These are phyloP conservation scores for Parambassis ranga DNA, from an alignment of 2,797 vertebrate genomes.

Conservation along the genomic window DNA sequence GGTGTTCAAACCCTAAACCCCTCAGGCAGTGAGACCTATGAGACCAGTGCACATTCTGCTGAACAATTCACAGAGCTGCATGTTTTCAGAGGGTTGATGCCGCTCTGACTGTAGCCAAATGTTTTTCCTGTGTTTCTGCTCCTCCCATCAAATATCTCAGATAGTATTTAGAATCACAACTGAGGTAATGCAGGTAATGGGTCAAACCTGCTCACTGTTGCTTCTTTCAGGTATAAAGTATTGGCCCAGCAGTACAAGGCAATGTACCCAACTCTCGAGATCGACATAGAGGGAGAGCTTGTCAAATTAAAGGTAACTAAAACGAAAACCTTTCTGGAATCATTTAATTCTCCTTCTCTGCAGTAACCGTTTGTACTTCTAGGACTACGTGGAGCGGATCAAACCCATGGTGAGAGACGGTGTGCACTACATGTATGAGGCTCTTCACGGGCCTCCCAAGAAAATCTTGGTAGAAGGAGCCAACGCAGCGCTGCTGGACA, in stretches of 20 bases:
- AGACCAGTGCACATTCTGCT: too few species aligned
- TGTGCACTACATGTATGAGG: slow-evolving; percentile 95
- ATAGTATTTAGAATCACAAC: not conserved
- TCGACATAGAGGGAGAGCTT: slow-evolving; percentile 93
- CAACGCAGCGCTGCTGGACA: slow-evolving; percentile 96
- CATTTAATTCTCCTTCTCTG: not conserved
- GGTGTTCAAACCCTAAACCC: not conserved
- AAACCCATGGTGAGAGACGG: slow-evolving; percentile 98
- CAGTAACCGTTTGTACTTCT: not conserved
- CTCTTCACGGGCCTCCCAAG: slow-evolving; percentile 92
- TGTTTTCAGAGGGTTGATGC: too few species aligned
- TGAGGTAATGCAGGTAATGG: not conserved
- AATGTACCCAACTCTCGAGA: slow-evolving; percentile 94
- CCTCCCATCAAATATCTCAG: too few species aligned
- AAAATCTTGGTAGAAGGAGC: slow-evolving; percentile 98
- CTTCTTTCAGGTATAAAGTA: slow-evolving; percentile 87
- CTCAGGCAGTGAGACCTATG: not conserved
- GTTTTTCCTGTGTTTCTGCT: not conserved
- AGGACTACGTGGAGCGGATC: slow-evolving; percentile 90
- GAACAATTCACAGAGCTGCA: too few species aligned
- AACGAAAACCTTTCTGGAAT: not conserved
- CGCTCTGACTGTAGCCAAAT: too few species aligned
- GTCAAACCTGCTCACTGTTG: not conserved
- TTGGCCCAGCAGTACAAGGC: slow-evolving; percentile 94
- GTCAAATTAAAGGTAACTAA: slow-evolving; percentile 87